These are phyloP conservation scores for Caenorhabditis parvicauda DNA, from an alignment of 2,888 invertebrate genomes.

Conservation along the genomic window DNA sequence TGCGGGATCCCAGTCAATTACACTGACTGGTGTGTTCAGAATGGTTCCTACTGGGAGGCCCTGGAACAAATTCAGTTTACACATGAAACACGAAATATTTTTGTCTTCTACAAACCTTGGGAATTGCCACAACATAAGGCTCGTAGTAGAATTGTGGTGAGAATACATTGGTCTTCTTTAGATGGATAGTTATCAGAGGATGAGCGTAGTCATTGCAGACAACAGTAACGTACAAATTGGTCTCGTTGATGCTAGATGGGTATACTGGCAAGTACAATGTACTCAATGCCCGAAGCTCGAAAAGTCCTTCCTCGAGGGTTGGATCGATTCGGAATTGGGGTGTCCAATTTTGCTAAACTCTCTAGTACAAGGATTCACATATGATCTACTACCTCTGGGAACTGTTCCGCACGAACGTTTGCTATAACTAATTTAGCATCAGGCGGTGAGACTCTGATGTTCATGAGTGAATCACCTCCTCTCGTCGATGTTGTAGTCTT, in stretches of 20 bases:
- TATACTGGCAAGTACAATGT: constrained; percentile 40
- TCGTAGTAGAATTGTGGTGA: constrained; percentile 50
- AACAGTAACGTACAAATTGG: constrained; percentile 52
- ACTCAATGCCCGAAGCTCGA: constrained; percentile 19
- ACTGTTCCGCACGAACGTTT: constrained; percentile 45
- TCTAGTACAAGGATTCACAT: background rate
- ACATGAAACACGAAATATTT: background rate
- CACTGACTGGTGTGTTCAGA: constrained; percentile 50
- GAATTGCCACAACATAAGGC: constrained; percentile 48
- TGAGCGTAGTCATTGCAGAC: constrained; percentile 52
- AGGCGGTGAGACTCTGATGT: too few relatives aligned
- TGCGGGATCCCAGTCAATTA: constrained; percentile 56
- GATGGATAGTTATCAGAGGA: constrained; percentile 52
- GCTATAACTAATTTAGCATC: constrained; percentile 46
- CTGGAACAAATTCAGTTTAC: constrained; percentile 8
- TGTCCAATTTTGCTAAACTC: constrained; percentile 39
- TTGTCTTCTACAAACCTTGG: constrained; percentile 17
- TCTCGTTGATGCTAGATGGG: constrained; percentile 49
- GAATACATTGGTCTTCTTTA: constrained; percentile 46
- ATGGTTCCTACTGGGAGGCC: constrained; percentile 33
- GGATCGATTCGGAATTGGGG: constrained; percentile 20
- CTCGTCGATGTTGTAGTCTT: too few relatives aligned
- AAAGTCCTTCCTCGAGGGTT: constrained; percentile 32
- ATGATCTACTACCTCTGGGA: constrained; percentile 4
- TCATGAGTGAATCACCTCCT: too few relatives aligned